A percentile compares a stretch with the other conserved stretches of the same genome.
Evolutionary conservation across 2,797 vertebrate genomes (phyloP).

Genomic region (Stomatorhinus walkeri): DNA sequence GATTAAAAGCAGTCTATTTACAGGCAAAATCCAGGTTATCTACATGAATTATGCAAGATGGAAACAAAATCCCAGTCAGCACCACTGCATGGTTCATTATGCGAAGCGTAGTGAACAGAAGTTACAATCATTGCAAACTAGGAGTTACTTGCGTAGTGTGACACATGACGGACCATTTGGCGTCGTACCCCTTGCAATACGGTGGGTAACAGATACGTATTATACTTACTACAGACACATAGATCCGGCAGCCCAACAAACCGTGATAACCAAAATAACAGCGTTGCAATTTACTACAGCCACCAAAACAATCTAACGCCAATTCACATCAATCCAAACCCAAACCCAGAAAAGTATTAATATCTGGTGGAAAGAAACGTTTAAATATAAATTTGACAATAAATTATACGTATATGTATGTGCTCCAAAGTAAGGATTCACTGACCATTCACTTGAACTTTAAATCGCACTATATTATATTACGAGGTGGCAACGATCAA

Average conservation of each 20-base stretch:
- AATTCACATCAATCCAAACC: not conserved
- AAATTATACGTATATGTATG: not conserved
- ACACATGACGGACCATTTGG: not conserved
- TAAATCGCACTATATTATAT: not conserved
- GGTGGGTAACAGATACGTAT: not conserved
- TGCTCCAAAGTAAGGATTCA: not conserved
- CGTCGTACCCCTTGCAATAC: not conserved
- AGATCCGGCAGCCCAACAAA: not conserved
- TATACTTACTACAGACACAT: not conserved
- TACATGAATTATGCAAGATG: not conserved
- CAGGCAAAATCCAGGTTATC: not conserved
- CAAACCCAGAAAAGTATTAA: not conserved
- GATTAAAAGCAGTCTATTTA: not conserved
- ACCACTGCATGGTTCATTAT: not conserved
- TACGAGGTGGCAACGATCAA: not conserved
- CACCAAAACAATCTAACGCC: not conserved
- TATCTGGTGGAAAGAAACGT: not conserved
- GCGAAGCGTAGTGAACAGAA: not conserved
- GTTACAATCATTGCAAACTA: not conserved
- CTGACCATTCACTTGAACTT: not conserved
- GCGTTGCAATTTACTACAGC: not conserved
- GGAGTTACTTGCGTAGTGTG: not conserved
- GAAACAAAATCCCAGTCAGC: not conserved
- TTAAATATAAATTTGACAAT: not conserved
- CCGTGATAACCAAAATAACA: not conserved